Percentiles rank a stretch among this genome's conserved stretches.
phyloP scores from a whole-genome alignment of 2,888 invertebrate genomes.

The Terebella lapidaria region DNA sequence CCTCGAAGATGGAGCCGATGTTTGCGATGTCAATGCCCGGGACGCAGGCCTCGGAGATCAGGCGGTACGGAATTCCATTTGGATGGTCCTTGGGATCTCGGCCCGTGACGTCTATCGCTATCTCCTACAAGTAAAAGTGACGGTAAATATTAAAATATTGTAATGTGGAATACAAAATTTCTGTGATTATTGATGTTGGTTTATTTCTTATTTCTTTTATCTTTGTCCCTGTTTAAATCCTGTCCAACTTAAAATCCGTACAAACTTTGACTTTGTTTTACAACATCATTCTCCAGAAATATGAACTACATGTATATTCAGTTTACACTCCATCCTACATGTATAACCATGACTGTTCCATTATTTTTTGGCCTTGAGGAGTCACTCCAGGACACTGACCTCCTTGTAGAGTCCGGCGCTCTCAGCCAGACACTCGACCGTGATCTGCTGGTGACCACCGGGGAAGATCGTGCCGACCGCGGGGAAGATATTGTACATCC shows the following conservation, averaged over 20 bases:
- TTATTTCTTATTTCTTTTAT: no score
- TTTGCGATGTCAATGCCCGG: conserved; percentile 49
- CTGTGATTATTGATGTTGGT: neutral
- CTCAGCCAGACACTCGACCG: conserved; percentile 51
- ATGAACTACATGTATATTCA: no score
- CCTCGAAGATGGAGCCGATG: conserved; percentile 52
- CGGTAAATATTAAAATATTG: neutral
- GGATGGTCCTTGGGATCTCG: conserved; percentile 44
- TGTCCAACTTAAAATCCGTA: no score
- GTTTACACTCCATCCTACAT: no score
- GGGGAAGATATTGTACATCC: conserved; percentile 50
- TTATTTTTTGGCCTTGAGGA: no score
- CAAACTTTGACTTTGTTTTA: no score
- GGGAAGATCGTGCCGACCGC: conserved; percentile 49
- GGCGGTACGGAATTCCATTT: conserved; percentile 47
- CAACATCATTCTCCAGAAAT: no score
- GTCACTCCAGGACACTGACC: conserved; percentile 31
- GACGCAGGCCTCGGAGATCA: conserved; percentile 50
- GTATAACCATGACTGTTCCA: no score
- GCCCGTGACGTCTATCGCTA: conserved; percentile 50
- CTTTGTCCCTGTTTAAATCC: no score
- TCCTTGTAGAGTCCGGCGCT: conserved; percentile 46
- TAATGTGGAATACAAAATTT: neutral
- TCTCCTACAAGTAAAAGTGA: conserved; percentile 32
- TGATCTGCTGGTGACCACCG: conserved; percentile 43